Percentiles rank a stretch among this genome's conserved stretches.
Evolutionary conservation across 1,140 invertebrate species (phyloP).

Genomic region (Pseudomyrmex sp.): DNA sequence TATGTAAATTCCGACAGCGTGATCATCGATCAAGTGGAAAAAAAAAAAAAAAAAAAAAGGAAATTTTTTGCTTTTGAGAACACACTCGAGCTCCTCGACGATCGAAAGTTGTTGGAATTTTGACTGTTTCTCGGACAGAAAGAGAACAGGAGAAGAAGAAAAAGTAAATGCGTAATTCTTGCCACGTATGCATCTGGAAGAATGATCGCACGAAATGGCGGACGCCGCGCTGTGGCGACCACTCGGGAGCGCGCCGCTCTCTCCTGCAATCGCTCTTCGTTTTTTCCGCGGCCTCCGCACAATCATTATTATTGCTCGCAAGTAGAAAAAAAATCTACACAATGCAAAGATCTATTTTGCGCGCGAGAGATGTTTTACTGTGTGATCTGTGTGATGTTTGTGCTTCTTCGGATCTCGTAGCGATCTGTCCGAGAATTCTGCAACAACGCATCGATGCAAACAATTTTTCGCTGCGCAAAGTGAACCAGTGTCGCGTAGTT

Average conservation of each 20-base stretch:
- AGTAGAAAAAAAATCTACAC: not conserved
- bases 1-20: slow-evolving; percentile 29
- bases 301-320: not conserved
- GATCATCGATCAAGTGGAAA: slow-evolving; percentile 6
- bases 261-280: slow-evolving; percentile 26
- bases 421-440: not conserved
- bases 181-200: slow-evolving; percentile 62
- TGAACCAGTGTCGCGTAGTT: slow-evolving; percentile 36
- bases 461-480: not conserved
- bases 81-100: slow-evolving; percentile 12
- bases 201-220: slow-evolving; percentile 65
- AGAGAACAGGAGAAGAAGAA: slow-evolving; percentile 15
- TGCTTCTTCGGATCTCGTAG: not conserved
- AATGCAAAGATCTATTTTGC: not conserved
- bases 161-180: slow-evolving; percentile 23
- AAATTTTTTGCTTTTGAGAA: slow-evolving; percentile 13
- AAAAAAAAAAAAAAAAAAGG: not conserved
- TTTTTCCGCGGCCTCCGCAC: not conserved
- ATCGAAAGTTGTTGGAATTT: slow-evolving; percentile 15
- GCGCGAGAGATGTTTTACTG: slow-evolving; percentile 28
- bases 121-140: not conserved
- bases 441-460: not conserved
- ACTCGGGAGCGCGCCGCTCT: not conserved
- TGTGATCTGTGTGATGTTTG: slow-evolving; percentile 61
- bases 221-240: slow-evolving; percentile 10